phyloP scores from a whole-genome alignment of 1,140 invertebrate genomes.

The Saccostrea glomerata region DNA sequence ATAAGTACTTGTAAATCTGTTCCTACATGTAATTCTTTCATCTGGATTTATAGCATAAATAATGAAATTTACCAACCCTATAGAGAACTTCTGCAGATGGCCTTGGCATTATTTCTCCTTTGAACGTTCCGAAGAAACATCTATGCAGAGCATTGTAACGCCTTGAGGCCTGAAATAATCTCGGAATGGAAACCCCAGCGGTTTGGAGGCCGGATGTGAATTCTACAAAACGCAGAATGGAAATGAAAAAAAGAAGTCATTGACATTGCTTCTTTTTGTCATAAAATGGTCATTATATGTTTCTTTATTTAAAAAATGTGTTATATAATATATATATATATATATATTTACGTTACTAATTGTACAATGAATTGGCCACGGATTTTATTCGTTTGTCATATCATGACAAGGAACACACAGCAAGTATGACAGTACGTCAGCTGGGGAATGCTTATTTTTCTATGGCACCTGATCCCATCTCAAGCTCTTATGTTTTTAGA shows the following conservation, averaged over 20 bases:
- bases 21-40: neutral
- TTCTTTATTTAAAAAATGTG: neutral
- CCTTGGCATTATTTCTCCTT: neutral
- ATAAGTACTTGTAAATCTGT: too few species aligned
- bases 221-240: neutral
- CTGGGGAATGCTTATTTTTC: too few species aligned
- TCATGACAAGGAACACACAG: neutral
- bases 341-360: neutral
- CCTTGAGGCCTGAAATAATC: neutral
- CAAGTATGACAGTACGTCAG: too few species aligned
- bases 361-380: neutral
- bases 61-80: neutral
- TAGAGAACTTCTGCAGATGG: neutral
- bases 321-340: neutral
- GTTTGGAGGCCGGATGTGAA: neutral
- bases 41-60: neutral
- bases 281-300: neutral
- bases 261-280: too few species aligned
- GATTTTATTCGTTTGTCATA: neutral
- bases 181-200: neutral
- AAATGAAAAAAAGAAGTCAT: too few species aligned
- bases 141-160: neutral
- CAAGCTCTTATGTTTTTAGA: too few species aligned
- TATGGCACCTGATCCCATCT: too few species aligned
- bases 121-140: neutral